Conservation (phyloP, 2,888 invertebrate genomes). For the Rutpela maculata region DNA sequence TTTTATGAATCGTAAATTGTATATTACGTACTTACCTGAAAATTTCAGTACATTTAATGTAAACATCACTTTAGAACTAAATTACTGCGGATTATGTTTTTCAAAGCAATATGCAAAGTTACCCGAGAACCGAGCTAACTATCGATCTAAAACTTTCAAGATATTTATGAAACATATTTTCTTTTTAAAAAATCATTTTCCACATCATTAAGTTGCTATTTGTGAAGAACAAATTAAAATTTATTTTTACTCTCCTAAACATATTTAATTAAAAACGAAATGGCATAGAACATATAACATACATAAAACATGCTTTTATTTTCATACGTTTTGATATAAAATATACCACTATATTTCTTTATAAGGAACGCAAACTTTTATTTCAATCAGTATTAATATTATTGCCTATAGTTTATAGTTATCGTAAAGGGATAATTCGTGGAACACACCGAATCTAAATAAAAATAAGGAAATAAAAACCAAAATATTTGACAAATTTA, state of each 20-base stretch:
- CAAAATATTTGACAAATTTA: no score
- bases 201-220: neutral
- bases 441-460: no score
- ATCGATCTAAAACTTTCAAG: neutral
- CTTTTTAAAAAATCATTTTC: neutral
- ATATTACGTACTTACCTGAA: neutral
- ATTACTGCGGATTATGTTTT: slow-evolving; percentile 1
- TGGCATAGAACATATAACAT: no score
- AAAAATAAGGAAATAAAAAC: no score
- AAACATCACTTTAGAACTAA: neutral
- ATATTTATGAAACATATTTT: neutral
- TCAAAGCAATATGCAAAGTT: neutral
- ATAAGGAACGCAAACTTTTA: no score
- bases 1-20: neutral
- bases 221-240: neutral
- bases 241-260: neutral
- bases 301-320: no score
- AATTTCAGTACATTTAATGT: no score
- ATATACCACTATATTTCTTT: no score
- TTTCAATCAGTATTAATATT: no score
- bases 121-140: slow-evolving; percentile 2
- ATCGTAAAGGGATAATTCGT: no score
- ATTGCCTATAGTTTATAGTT: no score
- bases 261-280: neutral
- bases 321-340: no score